Percentiles rank a stretch among this genome's conserved stretches.
These are phyloP conservation scores for Solen grandis DNA, from an alignment of 1,140 invertebrate genomes.

Conservation along the genomic window DNA sequence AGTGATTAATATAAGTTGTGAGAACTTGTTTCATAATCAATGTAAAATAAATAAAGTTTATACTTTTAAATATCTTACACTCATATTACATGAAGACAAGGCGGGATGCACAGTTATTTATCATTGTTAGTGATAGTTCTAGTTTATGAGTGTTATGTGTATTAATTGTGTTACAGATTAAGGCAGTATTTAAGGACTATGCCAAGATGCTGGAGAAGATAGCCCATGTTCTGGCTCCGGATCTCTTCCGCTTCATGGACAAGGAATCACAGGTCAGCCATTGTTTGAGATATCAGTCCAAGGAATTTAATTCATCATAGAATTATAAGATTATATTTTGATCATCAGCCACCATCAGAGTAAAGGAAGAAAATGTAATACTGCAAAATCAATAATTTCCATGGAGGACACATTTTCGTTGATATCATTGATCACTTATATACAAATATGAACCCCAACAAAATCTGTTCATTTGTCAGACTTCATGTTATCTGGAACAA, in stretches of 20 bases:
- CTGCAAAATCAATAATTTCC: too few relatives aligned
- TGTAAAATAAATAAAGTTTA: background rate
- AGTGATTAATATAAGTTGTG: background rate
- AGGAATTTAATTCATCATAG: too few relatives aligned
- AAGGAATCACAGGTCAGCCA: slow-evolving; percentile 75
- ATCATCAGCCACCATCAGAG: too few relatives aligned
- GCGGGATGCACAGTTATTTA: background rate
- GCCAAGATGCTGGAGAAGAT: slow-evolving; percentile 76
- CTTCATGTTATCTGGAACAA: background rate
- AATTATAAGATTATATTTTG: too few relatives aligned
- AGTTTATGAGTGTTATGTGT: background rate
- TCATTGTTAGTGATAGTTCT: background rate
- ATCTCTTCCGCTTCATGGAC: slow-evolving; percentile 77
- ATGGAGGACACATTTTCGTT: too few relatives aligned
- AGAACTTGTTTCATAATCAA: background rate
- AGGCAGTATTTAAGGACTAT: slow-evolving; percentile 74
- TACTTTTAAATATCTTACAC: too few relatives aligned
- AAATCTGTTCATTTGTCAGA: background rate
- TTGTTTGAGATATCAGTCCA: too few relatives aligned
- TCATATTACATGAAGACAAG: too few relatives aligned
- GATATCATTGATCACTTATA: too few relatives aligned
- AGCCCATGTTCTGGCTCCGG: slow-evolving; percentile 73
- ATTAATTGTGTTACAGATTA: slow-evolving; percentile 68
- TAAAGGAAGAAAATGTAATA: too few relatives aligned
- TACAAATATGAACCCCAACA: too few relatives aligned